Evolutionary conservation across 2,797 vertebrate genomes (phyloP), one percentile per base, ranked within the genome.

Genomic region (Arnoldichthys spilopterus): DNA sequence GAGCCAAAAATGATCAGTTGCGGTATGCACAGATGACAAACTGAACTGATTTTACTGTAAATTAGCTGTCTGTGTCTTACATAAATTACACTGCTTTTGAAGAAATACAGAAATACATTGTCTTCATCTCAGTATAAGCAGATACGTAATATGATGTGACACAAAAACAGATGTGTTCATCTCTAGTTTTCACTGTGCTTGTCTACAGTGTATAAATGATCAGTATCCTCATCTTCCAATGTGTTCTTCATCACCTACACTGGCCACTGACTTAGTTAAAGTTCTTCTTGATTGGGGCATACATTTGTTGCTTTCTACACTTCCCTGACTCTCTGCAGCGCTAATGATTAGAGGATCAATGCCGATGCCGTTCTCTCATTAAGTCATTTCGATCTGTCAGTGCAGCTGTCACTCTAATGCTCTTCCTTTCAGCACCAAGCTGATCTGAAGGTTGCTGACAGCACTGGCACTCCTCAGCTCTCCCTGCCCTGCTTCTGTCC

Each of bases 351-450:
- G 51, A 28, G 24, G 74, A 76, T 76, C 26, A 12, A 81, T 76
- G 53, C 68, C 66, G 59, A 66, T 71, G 28, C 67, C n/a, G 22
- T 61, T 74, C 58, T 51, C 45, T 81, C 61, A 68, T 78, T 66
- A 78, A 71, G 34, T 74, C 24, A 13, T 64, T 84, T 84, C 58
- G 66, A 72, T 71, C 76, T 15, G 32, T 51, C 58, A 28, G 76
- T 40, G 76, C 58, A 71, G 67, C 47, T 78, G 76, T 71, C 22
- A n/a, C 68, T 71, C 58, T 53, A 22, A 56, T 3, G 28, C 18
- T 34, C 30, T 69, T 20, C 49, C 34, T 37, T 54, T 71, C 47
- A 53, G 67, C 22, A 2, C 62, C 32, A 37, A 53, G 45, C 30
- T 74, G 28, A 51, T 74, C 72, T 51, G 18, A 71, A 71, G 69